Evolutionary conservation across 2,888 invertebrate genomes (phyloP).

Genomic region (Yponomeuta cagnagella): DNA sequence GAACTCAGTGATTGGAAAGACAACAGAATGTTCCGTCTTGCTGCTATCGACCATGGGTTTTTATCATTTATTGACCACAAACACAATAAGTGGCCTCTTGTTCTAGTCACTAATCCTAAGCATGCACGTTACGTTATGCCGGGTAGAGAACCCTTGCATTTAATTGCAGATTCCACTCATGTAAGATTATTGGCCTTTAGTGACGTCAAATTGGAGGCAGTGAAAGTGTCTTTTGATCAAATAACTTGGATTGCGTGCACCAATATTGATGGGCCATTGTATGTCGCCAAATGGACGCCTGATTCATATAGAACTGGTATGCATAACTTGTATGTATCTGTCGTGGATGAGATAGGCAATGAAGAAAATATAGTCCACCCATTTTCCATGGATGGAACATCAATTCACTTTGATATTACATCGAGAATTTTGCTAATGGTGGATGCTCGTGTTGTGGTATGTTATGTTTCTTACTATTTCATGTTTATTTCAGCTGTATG

Average conservation of each 20-base stretch:
- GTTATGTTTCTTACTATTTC: constrained; percentile 35
- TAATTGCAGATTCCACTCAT: constrained; percentile 82
- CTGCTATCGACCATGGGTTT: constrained; percentile 92
- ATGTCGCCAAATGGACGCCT: constrained; percentile 84
- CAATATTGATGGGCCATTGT: constrained; percentile 80
- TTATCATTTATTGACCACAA: constrained; percentile 89
- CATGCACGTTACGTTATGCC: constrained; percentile 84
- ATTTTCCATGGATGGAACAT: constrained; percentile 86
- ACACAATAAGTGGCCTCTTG: constrained; percentile 87
- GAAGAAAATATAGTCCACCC: constrained; percentile 77
- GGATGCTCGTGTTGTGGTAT: constrained; percentile 83
- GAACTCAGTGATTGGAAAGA: constrained; percentile 96
- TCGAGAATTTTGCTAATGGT: constrained; percentile 86
- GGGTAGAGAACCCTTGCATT: constrained; percentile 81
- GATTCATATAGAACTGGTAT: constrained; percentile 77
- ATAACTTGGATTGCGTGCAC: constrained; percentile 79
- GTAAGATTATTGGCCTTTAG: constrained; percentile 90
- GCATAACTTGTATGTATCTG: constrained; percentile 79
- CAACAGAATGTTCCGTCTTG: constrained; percentile 87
- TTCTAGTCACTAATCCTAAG: constrained; percentile 94
- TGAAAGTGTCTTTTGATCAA: constrained; percentile 81
- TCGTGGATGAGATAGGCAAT: constrained; percentile 75
- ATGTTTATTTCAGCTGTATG: constrained; percentile 3
- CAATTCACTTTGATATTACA: constrained; percentile 78
- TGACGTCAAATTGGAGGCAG: constrained; percentile 76